Base-by-base conservation (phyloP, 2,888 invertebrate genomes). In the Apeira syringaria region DNA sequence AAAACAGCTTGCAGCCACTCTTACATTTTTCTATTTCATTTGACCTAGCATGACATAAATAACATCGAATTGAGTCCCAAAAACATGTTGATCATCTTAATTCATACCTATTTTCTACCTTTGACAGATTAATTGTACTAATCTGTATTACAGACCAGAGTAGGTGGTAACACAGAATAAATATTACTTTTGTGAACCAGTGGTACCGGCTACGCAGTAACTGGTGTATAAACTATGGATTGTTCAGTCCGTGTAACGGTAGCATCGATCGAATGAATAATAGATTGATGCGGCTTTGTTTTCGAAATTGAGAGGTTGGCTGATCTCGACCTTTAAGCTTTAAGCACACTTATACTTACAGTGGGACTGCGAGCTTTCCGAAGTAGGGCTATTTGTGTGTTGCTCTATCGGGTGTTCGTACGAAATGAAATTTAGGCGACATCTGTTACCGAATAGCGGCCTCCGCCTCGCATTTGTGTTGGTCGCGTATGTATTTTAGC, bases 271-370 rank as follows among this genome's bases (percentile, higher is more conserved):
- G 68, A 51, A 56, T 56, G 82, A 79, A 79, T 82, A 83, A 82
- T 85, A 79, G 72, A 76, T 74, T 74, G 73, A 73, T 68, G 66
- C 68, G 66, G 77, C 80, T 87, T 86, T 83, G 87, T 84, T 82
- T 85, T 79, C 73, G 79, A 80, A 84, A 87, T 87, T 82, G 87
- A 84, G 82, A 80, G 80, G 81, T 81, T 73, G 66, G 59, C 34
- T 33, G 56, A 20, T 26, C 39, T 31, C 45, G 39, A 46, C 39
- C 39, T 46, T 35, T 40, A 7, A 9, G 39, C 17, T 24, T 26
- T n/a, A 10, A 3, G n/a, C 36, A 22, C 27, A 36, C 22, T 24
- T 36, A 17, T 27, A 7, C 12, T 7, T 13, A 27, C 11, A 12
- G n/a, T n/a, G n/a, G 11, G 27, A 27, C n/a, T n/a, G n/a, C n/a